These are phyloP conservation scores for Scrobipalpa atriplicella DNA, from an alignment of 2,888 invertebrate species.

Conservation along the genomic window DNA sequence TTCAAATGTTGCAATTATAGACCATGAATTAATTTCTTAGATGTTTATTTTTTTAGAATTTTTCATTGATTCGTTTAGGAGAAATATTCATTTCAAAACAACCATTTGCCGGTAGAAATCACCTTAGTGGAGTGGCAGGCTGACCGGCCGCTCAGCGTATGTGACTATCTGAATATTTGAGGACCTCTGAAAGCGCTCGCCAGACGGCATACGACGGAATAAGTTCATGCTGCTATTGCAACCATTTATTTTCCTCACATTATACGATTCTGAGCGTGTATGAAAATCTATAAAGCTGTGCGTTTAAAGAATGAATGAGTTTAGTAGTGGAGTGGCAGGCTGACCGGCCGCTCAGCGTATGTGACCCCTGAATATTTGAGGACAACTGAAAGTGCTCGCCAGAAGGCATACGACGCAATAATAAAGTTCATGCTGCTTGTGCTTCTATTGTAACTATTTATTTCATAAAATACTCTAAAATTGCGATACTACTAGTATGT, in stretches of 20 bases:
- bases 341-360: constrained; percentile 44
- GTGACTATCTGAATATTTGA: constrained; percentile 51
- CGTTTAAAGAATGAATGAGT: too few relatives aligned
- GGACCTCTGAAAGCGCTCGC: constrained; percentile 34
- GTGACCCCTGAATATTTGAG: constrained; percentile 51
- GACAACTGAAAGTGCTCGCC: constrained; percentile 33
- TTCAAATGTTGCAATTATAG: too few relatives aligned
- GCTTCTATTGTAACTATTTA: neutral
- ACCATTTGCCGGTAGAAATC: too few relatives aligned
- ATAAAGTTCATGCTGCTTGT: neutral
- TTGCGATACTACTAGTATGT: too few relatives aligned
- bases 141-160: constrained; percentile 44
- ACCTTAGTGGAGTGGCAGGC: neutral
- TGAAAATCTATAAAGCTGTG: neutral
- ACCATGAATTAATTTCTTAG: too few relatives aligned
- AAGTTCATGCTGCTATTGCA: neutral
- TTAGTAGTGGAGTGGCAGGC: neutral
- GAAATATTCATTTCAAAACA: too few relatives aligned
- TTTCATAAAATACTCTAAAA: too few relatives aligned
- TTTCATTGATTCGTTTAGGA: constrained; percentile 16
- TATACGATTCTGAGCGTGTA: neutral
- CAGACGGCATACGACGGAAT: constrained; percentile 13
- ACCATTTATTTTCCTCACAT: constrained; percentile 15
- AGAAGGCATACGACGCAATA: constrained; percentile 14
- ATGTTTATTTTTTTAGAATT: too few relatives aligned